Base-by-base conservation (phyloP, 2,888 invertebrate species). In the Tolmerus cingulatus region DNA sequence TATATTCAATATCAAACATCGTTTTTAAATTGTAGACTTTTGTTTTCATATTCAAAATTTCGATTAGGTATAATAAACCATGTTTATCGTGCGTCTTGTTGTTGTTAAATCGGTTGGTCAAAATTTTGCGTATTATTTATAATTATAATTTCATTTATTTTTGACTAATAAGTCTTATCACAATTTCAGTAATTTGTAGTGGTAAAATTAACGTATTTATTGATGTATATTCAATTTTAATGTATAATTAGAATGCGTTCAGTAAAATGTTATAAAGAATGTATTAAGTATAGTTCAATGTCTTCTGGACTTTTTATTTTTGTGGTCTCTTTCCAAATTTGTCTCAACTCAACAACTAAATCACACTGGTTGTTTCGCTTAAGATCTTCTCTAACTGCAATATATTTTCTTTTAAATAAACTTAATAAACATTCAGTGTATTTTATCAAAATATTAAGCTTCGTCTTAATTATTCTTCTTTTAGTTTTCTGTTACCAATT, bases 1-100 rank as follows among this genome's bases (percentile, higher is more conserved):
- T 30, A 85, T 74, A 16, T 85, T 85, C 40, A 85, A 74, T 85
- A 74, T 43, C 30, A 66, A 66, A 66, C 4, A 66, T 66, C 23
- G 66, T 27, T 19, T 27, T 19, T 66, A 66, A 66, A 23, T 23
- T 66, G 23, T 66, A 9, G 19, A 23, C 27, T 66, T 66, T 66
- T 12, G 19, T 66, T 66, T 12, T 66, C 4, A 27, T 57, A 12
- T 57, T 8, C 8, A 27, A 66, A 27, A 12, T 12, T 9, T 66
- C 27, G 27, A 0, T 66, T 23, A 66, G 12, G 12, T 27, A 66
- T 12, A 5, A 66, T 23, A 57, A 5, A 57, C 16, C 51, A 16
- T 51, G n/a, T 51, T 16, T n/a, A 51, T 46, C 16, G 43, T 16
- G n/a, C 19, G 51, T 14, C 4, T 16, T 51, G 3, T 51, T 16